Percentiles rank a stretch among this genome's conserved stretches.
Conservation (phyloP, 37 sponge, comb jelly and placozoan genomes). For the Haliclona indistincta region DNA sequence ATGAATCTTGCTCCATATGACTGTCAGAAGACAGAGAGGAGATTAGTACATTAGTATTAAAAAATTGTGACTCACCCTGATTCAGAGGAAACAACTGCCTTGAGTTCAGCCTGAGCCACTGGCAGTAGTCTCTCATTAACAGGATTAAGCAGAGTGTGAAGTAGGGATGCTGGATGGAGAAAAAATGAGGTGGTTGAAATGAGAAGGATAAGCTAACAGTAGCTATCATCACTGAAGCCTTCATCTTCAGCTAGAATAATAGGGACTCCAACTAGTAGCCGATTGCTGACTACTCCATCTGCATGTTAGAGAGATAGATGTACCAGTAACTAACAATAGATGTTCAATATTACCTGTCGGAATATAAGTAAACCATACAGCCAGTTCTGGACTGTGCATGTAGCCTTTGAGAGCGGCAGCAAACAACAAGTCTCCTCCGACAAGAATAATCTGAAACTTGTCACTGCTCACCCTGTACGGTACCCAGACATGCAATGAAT, state of each 20-base stretch:
- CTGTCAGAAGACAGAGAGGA: too few species aligned
- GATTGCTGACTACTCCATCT: too few species aligned
- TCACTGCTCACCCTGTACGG: not conserved
- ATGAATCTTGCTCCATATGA: constrained; percentile 1
- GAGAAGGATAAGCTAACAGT: not conserved
- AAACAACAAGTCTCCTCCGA: constrained; percentile 41
- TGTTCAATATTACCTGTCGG: constrained; percentile 55
- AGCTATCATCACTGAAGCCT: too few species aligned
- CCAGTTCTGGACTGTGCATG: not conserved
- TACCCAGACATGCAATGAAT: not conserved
- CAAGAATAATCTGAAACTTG: constrained; percentile 32
- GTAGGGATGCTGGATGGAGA: not conserved
- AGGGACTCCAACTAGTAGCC: too few species aligned
- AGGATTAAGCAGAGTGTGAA: not conserved
- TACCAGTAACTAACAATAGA: too few species aligned
- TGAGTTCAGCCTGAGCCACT: constrained; percentile 29
- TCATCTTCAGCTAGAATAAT: too few species aligned
- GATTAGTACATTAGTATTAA: too few species aligned
- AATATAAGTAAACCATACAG: constrained; percentile 11
- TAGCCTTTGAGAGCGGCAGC: constrained; percentile 26
- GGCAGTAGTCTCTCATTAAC: constrained; percentile 6
- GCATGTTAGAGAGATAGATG: too few species aligned
- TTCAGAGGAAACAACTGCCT: not conserved
- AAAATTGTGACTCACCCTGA: constrained; percentile 5
- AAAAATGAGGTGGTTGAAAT: not conserved